Evolutionary conservation across 2,888 invertebrate species (phyloP), one percentile per base, ranked within the genome.

Genomic region (Rhogogaster chlorosoma): DNA sequence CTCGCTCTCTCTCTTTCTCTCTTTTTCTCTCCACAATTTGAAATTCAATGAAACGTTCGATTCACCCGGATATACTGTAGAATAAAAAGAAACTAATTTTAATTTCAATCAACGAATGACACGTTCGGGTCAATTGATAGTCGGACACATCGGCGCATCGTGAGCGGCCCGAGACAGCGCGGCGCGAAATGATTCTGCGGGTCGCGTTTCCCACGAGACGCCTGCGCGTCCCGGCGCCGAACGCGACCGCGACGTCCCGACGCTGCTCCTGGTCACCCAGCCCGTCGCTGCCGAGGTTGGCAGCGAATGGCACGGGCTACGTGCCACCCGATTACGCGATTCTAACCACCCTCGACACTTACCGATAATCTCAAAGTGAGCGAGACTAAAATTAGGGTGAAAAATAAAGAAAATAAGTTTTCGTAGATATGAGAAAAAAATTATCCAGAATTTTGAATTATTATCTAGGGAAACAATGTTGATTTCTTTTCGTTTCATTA

Each of bases 131-230:
- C 61, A 61, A 22, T 61, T 80, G 57, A 36, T 77, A 36, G 26
- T 77, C 49, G 80, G 80, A 80, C 57, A 61, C 57, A 80, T 80
- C 80, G 57, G 80, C 80, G 80, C 80, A 80, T 80, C 36, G 80
- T 80, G 80, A 80, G 80, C 80, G 61, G 80, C 80, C 80, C 80
- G 80, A 80, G 80, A 80, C 80, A 80, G 80, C 91, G 90, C 91
- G 91, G 89, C 91, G 90, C 91, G 91, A 90, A 91, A 89, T 91
- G 91, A 91, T 89, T 89, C 91, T 90, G 90, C 88, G 89, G 87
- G 88, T 85, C 87, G 71, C 84, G 85, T 86, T 85, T 61, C 75
- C 84, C 71, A 83, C 70, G 85, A 26, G 77, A 85, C 89, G 88
- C 89, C 87, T 89, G 90, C 90, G 89, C 88, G 67, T 53, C 84